Evolutionary conservation across 2,113 vertebrate genomes (phyloP), one percentile per base, ranked within the genome.

Genomic region (Hippocampus zosterae): DNA sequence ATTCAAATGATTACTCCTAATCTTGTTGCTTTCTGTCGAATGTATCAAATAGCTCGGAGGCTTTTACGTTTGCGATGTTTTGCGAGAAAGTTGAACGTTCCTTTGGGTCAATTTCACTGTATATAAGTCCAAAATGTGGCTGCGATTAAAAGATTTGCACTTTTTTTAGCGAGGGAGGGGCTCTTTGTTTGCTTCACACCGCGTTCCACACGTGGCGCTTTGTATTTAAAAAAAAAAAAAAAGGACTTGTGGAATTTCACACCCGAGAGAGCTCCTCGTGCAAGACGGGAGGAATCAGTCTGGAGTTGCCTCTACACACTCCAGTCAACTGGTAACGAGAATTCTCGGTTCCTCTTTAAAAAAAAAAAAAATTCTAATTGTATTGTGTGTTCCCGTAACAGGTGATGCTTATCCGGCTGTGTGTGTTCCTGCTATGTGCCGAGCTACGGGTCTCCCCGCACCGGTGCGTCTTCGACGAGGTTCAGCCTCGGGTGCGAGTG

Each of bases 121-220:
- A 91, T 79, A 92, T 92, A 89, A 81, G 83, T 86, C 16, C 85
- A 87, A 85, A 88, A 82, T 85, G 81, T 87, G 88, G 88, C 86
- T 85, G 85, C 88, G 89, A 93, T 91, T 92, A 93, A 93, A 91
- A 76, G 19, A 92, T 91, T 92, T 92, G 91, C 91, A 92, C 92
- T 92, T 93, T 92, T 93, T 91, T 92, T 89, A 19, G 33, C 33
- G 33, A 37, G 29, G 69, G 67, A 27, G 25, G 21, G 66, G 21
- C 11, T 60, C 37, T 42, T 65, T 65, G 62, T 46, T 46, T 25
- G 12, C 6, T 27, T 67, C 42, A 62, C 74, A 33, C 76, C 64
- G 65, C 33, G 1, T 65, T 33, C 2, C 18, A 16, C 65, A 40
- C 52, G 3, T 1, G 48, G 10, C 21, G 57, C 70, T 74, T 81